These are phyloP conservation scores for Idaea biselata DNA, from an alignment of 2,888 invertebrate genomes.

Conservation along the genomic window DNA sequence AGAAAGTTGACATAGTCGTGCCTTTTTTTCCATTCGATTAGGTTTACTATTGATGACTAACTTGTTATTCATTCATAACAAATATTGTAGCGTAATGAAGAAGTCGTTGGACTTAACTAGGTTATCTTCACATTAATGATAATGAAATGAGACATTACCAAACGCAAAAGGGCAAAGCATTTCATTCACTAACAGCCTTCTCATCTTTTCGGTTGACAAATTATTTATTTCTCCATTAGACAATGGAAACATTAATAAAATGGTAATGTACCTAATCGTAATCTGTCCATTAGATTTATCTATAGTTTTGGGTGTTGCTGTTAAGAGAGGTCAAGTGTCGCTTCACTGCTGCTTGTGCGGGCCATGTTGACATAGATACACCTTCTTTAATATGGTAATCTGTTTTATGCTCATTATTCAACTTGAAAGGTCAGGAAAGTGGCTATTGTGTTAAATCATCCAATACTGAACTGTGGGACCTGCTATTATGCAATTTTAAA, in stretches of 20 bases:
- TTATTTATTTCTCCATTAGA: slow-evolving; percentile 3
- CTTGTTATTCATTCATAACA: slow-evolving; percentile 11
- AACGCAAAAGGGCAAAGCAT: background rate
- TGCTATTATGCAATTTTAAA: slow-evolving; percentile 19
- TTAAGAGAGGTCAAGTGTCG: slow-evolving; percentile 40
- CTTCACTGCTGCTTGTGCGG: slow-evolving; percentile 27
- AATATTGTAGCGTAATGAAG: background rate
- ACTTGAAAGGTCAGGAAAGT: slow-evolving; percentile 23
- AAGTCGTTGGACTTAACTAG: background rate
- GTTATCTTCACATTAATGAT: background rate
- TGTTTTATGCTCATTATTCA: slow-evolving; percentile 25
- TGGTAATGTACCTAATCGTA: slow-evolving; percentile 4
- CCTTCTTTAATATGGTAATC: slow-evolving; percentile 34
- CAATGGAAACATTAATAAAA: background rate
- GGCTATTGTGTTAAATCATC: slow-evolving; percentile 19
- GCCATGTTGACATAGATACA: slow-evolving; percentile 47
- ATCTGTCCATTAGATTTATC: slow-evolving; percentile 1
- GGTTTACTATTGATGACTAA: slow-evolving; percentile 26
- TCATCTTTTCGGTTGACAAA: background rate
- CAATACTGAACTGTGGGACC: slow-evolving; percentile 15
- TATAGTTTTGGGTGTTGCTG: slow-evolving; percentile 30
- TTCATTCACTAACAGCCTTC: slow-evolving; percentile 1
- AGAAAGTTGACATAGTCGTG: slow-evolving; percentile 42
- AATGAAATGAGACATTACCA: background rate
- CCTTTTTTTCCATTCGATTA: slow-evolving; percentile 31